Percentiles rank a stretch among this genome's conserved stretches.
These are phyloP conservation scores for Hyalella azteca DNA, from an alignment of 2,888 invertebrate species.

Conservation along the genomic window DNA sequence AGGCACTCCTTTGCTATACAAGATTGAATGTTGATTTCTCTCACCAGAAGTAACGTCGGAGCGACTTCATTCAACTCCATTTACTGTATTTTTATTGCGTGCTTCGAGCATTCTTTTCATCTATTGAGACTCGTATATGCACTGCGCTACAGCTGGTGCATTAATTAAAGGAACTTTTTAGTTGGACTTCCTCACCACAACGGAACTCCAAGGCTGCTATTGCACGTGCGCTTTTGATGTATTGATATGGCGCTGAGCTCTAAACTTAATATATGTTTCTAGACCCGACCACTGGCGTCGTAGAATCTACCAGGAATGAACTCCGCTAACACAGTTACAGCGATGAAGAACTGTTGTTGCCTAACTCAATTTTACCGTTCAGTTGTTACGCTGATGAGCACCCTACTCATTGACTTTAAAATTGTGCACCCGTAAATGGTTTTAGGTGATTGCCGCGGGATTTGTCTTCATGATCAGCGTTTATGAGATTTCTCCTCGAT, in stretches of 20 bases:
- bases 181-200: conserved; percentile 6
- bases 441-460: conserved; percentile 16
- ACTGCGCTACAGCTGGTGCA: conserved; percentile 20
- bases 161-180: conserved; percentile 23
- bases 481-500: conserved; percentile 12
- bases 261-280: too few relatives aligned
- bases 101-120: background rate
- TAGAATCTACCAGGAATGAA: too few relatives aligned
- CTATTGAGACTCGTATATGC: background rate
- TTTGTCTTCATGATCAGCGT: conserved; percentile 9
- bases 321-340: background rate
- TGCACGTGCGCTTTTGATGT: too few relatives aligned
- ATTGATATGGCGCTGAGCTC: too few relatives aligned
- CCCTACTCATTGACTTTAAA: conserved; percentile 26
- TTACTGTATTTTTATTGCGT: background rate
- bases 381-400: conserved; percentile 20
- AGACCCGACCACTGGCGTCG: too few relatives aligned
- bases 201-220: conserved; percentile 27
- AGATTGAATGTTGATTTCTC: too few relatives aligned
- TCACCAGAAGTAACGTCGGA: too few relatives aligned
- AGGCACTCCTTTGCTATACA: too few relatives aligned
- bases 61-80: conserved; percentile 8
- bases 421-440: conserved; percentile 23
- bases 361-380: conserved; percentile 20
- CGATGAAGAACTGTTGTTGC: background rate